Evolutionary conservation across 30 jellyfish, hydroid and myxozoan genomes (phyloP).

Genomic region (Catostylus mosaicus): DNA sequence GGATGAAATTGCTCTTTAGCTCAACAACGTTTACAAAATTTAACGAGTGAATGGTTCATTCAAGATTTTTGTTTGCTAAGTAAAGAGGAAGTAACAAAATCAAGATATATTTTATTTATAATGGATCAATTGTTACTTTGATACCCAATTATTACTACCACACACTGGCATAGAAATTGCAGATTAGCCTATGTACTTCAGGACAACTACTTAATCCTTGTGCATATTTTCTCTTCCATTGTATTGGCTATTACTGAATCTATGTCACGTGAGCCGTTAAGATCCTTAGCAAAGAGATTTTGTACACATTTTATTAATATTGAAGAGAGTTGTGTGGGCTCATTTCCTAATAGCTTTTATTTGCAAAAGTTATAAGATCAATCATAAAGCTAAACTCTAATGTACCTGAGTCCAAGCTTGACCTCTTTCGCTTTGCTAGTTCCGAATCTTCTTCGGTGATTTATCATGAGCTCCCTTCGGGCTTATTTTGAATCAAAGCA

Average conservation of each 20-base stretch:
- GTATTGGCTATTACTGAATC: not conserved
- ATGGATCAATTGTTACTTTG: not conserved
- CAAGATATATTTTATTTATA: not conserved
- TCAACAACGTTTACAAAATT: no score
- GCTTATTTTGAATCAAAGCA: not conserved
- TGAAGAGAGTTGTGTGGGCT: constrained; percentile 4
- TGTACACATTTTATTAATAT: not conserved
- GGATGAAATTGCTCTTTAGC: no score
- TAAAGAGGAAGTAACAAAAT: not conserved
- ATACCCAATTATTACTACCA: constrained; percentile 19
- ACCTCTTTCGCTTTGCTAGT: constrained; percentile 2
- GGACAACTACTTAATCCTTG: not conserved
- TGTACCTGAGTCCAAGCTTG: not conserved
- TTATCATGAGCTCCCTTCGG: not conserved
- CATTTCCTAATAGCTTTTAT: not conserved
- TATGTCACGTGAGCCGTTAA: not conserved
- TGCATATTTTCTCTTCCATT: not conserved
- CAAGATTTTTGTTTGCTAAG: not conserved
- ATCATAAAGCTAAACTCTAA: not conserved
- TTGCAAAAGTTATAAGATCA: not conserved
- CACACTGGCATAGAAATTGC: constrained; percentile 16
- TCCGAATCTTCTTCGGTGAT: not conserved
- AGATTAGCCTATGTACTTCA: not conserved
- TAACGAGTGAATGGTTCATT: constrained; percentile 21
- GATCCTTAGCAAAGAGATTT: not conserved